Conservation (phyloP, 2,888 invertebrate genomes). For the Tiphia femorata region DNA sequence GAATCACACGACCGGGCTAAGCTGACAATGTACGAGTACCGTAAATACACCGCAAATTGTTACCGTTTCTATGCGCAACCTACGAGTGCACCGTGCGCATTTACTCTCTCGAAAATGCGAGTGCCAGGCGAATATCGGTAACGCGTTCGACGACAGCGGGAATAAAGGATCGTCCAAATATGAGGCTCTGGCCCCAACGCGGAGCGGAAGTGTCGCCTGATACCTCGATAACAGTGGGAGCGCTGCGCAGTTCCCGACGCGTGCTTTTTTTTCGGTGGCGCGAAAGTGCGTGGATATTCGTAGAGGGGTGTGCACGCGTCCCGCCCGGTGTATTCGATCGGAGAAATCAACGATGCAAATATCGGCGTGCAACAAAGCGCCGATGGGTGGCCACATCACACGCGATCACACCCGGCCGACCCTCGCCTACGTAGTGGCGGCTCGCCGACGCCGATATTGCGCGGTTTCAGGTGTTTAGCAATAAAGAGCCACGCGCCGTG, state of each 20-base stretch:
- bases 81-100: too few relatives aligned
- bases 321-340: constrained; percentile 12
- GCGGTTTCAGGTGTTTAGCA: constrained; percentile 59
- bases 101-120: too few relatives aligned
- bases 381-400: constrained; percentile 55
- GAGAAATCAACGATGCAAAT: constrained; percentile 54
- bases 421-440: constrained; percentile 37
- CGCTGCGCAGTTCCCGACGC: background rate
- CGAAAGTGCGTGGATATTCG: constrained; percentile 1
- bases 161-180: too few relatives aligned
- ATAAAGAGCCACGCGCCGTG: constrained; percentile 51
- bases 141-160: too few relatives aligned
- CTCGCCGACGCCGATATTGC: constrained; percentile 57
- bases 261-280: background rate
- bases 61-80: too few relatives aligned
- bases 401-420: constrained; percentile 44
- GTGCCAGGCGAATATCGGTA: too few relatives aligned
- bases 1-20: too few relatives aligned
- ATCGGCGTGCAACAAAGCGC: constrained; percentile 49
- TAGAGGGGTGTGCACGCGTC: background rate
- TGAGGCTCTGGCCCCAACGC: too few relatives aligned
- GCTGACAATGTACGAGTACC: too few relatives aligned
- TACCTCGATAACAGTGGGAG: too few relatives aligned
- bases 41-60: too few relatives aligned
- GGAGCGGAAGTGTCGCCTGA: too few relatives aligned